These are phyloP conservation scores for Caenorhabditis doughertyi DNA, from an alignment of 2,888 invertebrate species.

Conservation along the genomic window DNA sequence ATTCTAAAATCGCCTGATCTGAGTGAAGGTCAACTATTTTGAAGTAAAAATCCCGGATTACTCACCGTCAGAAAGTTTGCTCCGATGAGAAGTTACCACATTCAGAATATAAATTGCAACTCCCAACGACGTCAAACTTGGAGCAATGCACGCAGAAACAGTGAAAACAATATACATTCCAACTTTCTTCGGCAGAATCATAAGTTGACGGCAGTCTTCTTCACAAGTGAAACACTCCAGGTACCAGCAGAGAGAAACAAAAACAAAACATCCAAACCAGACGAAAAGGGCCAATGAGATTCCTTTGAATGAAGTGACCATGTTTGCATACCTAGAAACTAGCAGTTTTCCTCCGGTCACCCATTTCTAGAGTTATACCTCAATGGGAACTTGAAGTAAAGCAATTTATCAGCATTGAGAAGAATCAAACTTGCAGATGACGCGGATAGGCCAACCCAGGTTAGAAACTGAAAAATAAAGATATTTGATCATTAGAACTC, in stretches of 20 bases:
- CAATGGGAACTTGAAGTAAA: slow-evolving; percentile 81
- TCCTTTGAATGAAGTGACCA: slow-evolving; percentile 77
- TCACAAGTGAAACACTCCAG: slow-evolving; percentile 68
- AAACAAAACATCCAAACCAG: slow-evolving; percentile 76
- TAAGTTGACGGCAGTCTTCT: slow-evolving; percentile 63
- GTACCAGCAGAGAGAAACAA: slow-evolving; percentile 78
- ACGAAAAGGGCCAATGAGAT: slow-evolving; percentile 70
- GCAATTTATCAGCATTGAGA: slow-evolving; percentile 80
- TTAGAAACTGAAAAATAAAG: slow-evolving; percentile 71
- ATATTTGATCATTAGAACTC: background rate
- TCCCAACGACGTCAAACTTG: slow-evolving; percentile 79
- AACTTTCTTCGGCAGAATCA: slow-evolving; percentile 65
- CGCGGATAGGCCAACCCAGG: slow-evolving; percentile 80
- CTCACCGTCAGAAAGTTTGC: slow-evolving; percentile 70
- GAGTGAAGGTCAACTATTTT: too few species aligned
- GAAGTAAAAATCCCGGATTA: too few species aligned
- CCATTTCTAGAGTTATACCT: slow-evolving; percentile 64
- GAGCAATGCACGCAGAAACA: slow-evolving; percentile 79
- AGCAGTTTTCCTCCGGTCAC: background rate
- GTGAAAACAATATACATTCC: slow-evolving; percentile 72
- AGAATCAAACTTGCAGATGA: slow-evolving; percentile 81
- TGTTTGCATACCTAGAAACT: slow-evolving; percentile 76
- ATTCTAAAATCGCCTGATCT: background rate
- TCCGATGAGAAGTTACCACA: slow-evolving; percentile 77
- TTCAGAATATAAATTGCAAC: slow-evolving; percentile 81